Evolutionary conservation across 2,797 vertebrate genomes (phyloP).

Genomic region (Halcyon chelicuti): DNA sequence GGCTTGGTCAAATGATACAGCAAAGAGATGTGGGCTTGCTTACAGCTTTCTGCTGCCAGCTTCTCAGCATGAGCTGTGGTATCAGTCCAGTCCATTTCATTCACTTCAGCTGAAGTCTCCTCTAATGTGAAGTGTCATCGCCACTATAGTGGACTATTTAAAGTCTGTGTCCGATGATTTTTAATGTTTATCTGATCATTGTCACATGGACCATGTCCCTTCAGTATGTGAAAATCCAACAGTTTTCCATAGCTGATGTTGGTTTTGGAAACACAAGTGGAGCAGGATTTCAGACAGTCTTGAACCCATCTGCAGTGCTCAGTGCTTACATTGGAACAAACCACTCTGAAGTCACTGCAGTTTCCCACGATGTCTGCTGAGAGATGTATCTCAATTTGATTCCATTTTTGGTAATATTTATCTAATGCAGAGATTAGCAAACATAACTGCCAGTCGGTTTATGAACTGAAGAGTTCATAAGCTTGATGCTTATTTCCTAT

Average conservation of each 20-base stretch:
- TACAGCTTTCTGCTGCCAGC: not conserved
- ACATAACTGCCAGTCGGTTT: not conserved
- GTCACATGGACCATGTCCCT: rapidly evolving
- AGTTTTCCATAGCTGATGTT: not conserved
- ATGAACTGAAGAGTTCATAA: not conserved
- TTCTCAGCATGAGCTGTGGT: not conserved
- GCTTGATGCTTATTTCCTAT: not conserved
- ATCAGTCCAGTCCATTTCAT: not conserved
- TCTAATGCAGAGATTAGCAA: not conserved
- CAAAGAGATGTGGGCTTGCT: not conserved
- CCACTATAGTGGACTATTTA: not conserved
- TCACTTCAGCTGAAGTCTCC: not conserved
- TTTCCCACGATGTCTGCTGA: not conserved
- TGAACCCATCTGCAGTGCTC: not conserved
- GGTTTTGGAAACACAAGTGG: not conserved
- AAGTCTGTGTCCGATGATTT: not conserved
- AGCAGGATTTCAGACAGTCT: not conserved
- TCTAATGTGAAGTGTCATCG: not conserved
- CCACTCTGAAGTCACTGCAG: not conserved
- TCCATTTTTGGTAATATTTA: not conserved
- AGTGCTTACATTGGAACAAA: not conserved
- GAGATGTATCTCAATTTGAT: not conserved
- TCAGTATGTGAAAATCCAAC: not conserved
- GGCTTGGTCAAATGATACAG: not conserved
- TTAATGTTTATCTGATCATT: not conserved